Base-by-base conservation (phyloP, 1,140 invertebrate species). In the Caerostris darwini region DNA sequence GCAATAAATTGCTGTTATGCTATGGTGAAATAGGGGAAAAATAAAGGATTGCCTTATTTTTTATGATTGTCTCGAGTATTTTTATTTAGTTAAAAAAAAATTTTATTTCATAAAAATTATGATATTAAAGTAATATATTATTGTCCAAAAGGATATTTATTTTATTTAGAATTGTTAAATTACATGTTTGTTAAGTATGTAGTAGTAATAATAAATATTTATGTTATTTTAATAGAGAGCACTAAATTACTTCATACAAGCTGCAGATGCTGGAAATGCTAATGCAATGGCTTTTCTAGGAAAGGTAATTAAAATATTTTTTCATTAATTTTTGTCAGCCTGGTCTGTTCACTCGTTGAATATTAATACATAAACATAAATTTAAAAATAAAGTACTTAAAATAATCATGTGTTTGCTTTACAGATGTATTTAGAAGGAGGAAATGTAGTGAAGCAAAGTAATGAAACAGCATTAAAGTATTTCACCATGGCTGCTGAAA, bases 221-320 rank as follows among this genome's bases (percentile, higher is more conserved):
- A n/a, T 57, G n/a, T 85, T n/a, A 56, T 57, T 19, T 93, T 95
- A 95, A 59, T 95, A 96, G 95, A 97, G 98, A 96, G 99, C 99
- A 7, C 96, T 98, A 93, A 97, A 99, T 96, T 99, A 99, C 96
- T 99, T 99, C 96, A 97, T 97, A 59, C 98, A 98, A 96, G 99
- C 99, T 0, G 99, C 99, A 2, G 98, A 99, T 96, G 97, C 98
- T 59, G 99, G 98, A 34, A 99, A 99, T 97, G 97, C 98, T 7
- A 97, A 99, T 95, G 99, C 99, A 0, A 98, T 99, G 97, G 99
- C 99, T 0, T 99, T 99, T 96, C 96, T 99, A n/a, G 99, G 99
- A 95, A 99, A 99, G 97, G 98, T 98, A 95, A 95, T 95, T 64
- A 12, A 59, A 67, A 7, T n/a, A 67, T 17, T 8, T 64, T 4